These are phyloP conservation scores for Numenius phaeopus DNA, from an alignment of 2,797 vertebrate species.

Conservation along the genomic window DNA sequence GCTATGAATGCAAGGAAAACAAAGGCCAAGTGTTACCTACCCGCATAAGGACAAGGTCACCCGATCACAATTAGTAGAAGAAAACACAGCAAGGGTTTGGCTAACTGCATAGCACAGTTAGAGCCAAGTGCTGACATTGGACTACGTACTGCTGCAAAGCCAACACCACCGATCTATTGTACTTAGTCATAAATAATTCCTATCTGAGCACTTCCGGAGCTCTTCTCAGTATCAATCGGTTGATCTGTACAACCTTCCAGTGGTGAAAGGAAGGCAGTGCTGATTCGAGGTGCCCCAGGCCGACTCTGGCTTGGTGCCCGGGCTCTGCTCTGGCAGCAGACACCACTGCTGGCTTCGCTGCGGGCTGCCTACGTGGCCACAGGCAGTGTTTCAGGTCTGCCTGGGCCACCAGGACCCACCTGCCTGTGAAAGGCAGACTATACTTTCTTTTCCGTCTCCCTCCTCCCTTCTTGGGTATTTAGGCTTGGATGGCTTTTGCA, in stretches of 20 bases:
- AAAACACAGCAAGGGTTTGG: background rate
- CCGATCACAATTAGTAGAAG: background rate
- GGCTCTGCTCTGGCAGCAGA: background rate
- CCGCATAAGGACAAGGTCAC: background rate
- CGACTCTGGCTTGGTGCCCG: rapidly evolving
- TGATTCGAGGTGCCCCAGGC: background rate
- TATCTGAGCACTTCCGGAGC: background rate
- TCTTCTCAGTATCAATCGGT: background rate
- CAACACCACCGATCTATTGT: background rate
- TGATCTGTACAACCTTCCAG: background rate
- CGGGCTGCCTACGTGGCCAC: background rate
- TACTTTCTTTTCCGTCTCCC: background rate
- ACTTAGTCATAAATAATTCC: background rate
- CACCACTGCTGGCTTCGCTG: background rate
- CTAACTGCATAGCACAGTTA: background rate
- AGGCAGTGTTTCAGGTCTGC: background rate
- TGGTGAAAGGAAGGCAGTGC: background rate
- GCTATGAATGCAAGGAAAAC: background rate
- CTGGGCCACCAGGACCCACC: background rate
- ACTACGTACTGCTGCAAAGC: background rate
- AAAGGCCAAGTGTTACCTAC: background rate
- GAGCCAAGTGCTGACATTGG: background rate
- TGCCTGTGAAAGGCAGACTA: background rate
- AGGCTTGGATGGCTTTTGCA: background rate
- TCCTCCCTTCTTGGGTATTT: background rate